phyloP scores from a whole-genome alignment of 2,797 vertebrate species.

The Arnoldichthys spilopterus region DNA sequence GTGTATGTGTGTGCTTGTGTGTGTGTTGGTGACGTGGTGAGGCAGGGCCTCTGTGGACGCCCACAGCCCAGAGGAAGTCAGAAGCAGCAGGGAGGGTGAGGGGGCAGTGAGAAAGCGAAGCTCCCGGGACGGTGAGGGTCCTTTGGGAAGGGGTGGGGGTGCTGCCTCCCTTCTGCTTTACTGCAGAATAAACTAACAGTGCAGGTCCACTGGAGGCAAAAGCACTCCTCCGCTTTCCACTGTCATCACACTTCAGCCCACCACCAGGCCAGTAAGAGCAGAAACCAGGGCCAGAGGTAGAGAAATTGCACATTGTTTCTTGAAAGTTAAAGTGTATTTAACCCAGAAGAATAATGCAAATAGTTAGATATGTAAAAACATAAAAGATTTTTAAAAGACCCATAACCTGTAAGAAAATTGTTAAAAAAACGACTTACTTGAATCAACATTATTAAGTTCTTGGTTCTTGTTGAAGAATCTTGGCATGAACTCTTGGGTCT shows the following conservation, averaged over 20 bases:
- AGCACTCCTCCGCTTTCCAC: slow-evolving; percentile 21
- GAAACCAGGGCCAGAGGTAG: slow-evolving; percentile 12
- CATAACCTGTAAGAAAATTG: too few relatives aligned
- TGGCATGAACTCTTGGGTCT: neutral
- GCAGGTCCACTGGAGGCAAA: slow-evolving; percentile 18
- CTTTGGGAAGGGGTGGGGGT: slow-evolving; percentile 13
- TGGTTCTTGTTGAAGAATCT: neutral
- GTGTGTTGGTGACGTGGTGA: slow-evolving; percentile 31
- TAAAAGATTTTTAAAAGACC: too few relatives aligned
- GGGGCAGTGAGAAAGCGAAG: slow-evolving; percentile 42
- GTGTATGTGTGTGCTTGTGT: slow-evolving; percentile 31
- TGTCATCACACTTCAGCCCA: slow-evolving; percentile 21
- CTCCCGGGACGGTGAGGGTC: slow-evolving; percentile 31
- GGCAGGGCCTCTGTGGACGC: slow-evolving; percentile 19
- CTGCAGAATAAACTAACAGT: slow-evolving; percentile 40
- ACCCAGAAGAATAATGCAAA: neutral
- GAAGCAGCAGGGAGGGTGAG: slow-evolving; percentile 23
- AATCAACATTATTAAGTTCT: too few relatives aligned
- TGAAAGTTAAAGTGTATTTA: neutral
- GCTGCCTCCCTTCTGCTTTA: neutral
- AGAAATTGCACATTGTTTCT: neutral
- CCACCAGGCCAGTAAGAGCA: neutral
- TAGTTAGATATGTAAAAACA: too few relatives aligned
- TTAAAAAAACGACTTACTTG: too few relatives aligned
- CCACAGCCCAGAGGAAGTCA: slow-evolving; percentile 37